A percentile compares a stretch with the other conserved stretches of the same genome.
Conservation (phyloP, 64 coral and sea anemone species). For the Porites australiensis region DNA sequence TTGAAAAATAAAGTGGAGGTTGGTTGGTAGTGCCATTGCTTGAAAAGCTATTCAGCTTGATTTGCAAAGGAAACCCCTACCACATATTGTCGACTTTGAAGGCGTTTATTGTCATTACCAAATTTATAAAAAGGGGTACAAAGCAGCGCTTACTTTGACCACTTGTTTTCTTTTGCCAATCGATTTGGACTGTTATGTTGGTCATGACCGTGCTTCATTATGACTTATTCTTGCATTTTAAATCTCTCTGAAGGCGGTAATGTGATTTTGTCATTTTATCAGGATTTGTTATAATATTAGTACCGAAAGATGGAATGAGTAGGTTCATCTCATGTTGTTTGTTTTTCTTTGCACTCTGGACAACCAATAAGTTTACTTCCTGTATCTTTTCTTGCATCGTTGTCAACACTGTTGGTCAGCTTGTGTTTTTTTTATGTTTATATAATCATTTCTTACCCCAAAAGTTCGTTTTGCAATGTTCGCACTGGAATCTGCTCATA, state of each 20-base stretch:
- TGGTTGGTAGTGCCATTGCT: not conserved
- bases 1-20: not conserved
- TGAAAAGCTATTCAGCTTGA: not conserved
- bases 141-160: not conserved
- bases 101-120: not conserved
- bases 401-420: no score
- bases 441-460: not conserved
- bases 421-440: constrained; percentile 17
- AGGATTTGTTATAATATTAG: not conserved
- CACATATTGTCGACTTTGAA: no score
- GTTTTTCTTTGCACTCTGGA: not conserved
- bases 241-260: no score
- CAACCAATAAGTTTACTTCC: not conserved
- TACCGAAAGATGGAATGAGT: not conserved
- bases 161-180: not conserved
- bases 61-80: not conserved
- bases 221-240: not conserved
- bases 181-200: not conserved
- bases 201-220: not conserved
- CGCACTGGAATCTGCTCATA: not conserved
- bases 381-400: not conserved
- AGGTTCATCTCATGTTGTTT: constrained; percentile 26
- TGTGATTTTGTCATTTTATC: not conserved
- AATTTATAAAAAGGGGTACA: not conserved
- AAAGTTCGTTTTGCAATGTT: not conserved